Percentiles rank a stretch among this genome's conserved stretches.
These are phyloP conservation scores for Plumapathes pennacea DNA, from an alignment of 92 coral and sea anemone genomes.

Conservation along the genomic window DNA sequence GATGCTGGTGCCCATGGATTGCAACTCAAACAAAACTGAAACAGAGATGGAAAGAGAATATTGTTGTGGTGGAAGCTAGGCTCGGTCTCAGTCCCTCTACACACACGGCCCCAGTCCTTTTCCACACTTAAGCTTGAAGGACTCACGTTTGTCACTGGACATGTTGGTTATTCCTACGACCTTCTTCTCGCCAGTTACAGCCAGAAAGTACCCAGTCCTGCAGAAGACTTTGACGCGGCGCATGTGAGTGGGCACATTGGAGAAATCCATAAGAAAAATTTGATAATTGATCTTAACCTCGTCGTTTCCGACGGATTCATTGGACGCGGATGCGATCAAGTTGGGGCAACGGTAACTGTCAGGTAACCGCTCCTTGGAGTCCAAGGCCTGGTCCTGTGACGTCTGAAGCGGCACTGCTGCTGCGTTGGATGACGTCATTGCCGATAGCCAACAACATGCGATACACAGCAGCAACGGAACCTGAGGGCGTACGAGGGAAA, in stretches of 20 bases:
- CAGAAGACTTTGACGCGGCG: slow-evolving; percentile 50
- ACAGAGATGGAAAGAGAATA: neutral
- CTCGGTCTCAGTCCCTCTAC: neutral
- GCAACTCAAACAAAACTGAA: slow-evolving; percentile 72
- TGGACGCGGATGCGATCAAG: no score
- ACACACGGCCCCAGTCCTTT: neutral
- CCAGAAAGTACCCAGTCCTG: slow-evolving; percentile 64
- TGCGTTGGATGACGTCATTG: no score
- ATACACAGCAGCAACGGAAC: no score
- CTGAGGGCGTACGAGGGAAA: no score
- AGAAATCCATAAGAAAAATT: slow-evolving; percentile 36
- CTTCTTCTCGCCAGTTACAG: slow-evolving; percentile 17
- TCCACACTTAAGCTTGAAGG: neutral
- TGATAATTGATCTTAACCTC: slow-evolving; percentile 35
- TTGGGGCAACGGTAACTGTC: no score
- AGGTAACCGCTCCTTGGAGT: no score
- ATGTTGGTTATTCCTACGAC: slow-evolving; percentile 43
- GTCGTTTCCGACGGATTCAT: no score
- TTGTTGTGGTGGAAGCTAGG: neutral
- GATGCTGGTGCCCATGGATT: slow-evolving; percentile 80
- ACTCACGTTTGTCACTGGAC: slow-evolving; percentile 52
- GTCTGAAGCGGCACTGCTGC: no score
- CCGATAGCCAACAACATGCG: no score
- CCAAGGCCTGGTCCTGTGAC: no score
- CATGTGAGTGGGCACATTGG: slow-evolving; percentile 40